Base-by-base conservation (phyloP, 2,113 vertebrate species). In the Ranitomeya imitator region DNA sequence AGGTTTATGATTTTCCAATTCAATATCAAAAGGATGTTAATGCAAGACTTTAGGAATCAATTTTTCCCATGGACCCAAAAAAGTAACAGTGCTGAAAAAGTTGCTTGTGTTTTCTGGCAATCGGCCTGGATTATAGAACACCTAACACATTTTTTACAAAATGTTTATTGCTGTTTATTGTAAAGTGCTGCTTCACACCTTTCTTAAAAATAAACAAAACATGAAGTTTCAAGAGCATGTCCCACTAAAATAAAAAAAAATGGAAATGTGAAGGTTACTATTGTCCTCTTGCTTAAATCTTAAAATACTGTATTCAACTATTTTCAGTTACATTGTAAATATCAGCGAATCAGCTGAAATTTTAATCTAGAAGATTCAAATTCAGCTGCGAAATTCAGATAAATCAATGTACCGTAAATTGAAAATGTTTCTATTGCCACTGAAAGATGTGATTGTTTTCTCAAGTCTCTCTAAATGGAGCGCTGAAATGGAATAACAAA, bases 131-230 rank as follows among this genome's bases (percentile, higher is more conserved):
- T 81, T 73, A 59, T 61, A 31, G 37, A 51, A 7, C 12, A 19
- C 21, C 9, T 37, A 65, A 18, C 21, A 65, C 19, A 65, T 52
- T 19, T 83, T 83, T 19, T 21, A 26, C 60, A 18, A 2, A 21
- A 21, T 65, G 61, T 67, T 65, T 83, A 52, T 14, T 67, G 60
- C 80, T 67, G 65, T 45, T 23, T 54, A 83, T 51, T 83, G 21
- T 52, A 69, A 69, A 54, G 21, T 54, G 45, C 45, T 54, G 51
- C 63, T 37, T 83, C 5, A 55, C 14, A 2, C 60, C 19, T 67
- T n/a, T 45, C 45, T 67, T 23, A 54, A 83, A 45, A 67, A 67
- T 6, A 11, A 65, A 7, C 21, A 14, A 15, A 18, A 31, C 7
- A 60, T 26, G 16, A 23, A 16, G 37, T 81, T 81, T 60, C 15